Evolutionary conservation across 2,888 invertebrate species (phyloP), one percentile per base, ranked within the genome.

Genomic region (Sarcophaga caerulescens): DNA sequence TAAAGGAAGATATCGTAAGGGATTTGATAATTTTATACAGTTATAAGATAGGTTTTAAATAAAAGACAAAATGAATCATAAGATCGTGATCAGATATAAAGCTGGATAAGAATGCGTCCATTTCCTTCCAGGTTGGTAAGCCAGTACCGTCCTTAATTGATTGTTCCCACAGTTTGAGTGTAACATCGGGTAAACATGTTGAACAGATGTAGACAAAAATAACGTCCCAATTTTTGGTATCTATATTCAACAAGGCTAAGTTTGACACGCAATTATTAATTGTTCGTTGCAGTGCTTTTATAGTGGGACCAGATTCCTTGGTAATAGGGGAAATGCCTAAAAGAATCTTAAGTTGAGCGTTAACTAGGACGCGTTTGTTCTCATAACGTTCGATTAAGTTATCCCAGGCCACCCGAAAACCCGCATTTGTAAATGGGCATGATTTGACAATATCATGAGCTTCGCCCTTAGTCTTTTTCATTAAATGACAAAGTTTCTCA

Each of bases 171-270:
- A 63, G 14, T 14, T 23, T 21, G 11, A 63, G 23, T 14, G 63
- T 63, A 4, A 12, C 12, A 12, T 63, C 63, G 11, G 63, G 10
- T 19, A 63, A 21, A 3, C 63, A 63, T 11, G 23, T 63, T 19
- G 63, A 63, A 12, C 63, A 63, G 23, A 63, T n/a, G 63, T 63
- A 63, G 21, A 63, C 23, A 5, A 63, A 63, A 11, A 63, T 25
- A 5, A 63, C 63, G 14, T 23, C 63, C 63, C 63, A 63, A 11
- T 63, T 57, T 57, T 57, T 17, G 17, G 12, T 57, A 0, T n/a
- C n/a, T 14, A 57, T 57, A 17, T 57, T 57, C 57, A n/a, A n/a
- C 14, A 17, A 57, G n/a, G 57, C 5, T 5, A 4, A n/a, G 57
- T 57, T 57, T 14, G 12, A 17, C 14, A n/a, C 12, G 14, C 1